Percentiles rank a stretch among this genome's conserved stretches.
These are phyloP conservation scores for Rhynchopsitta pachyrhyncha DNA, from an alignment of 2,113 vertebrate genomes.

Conservation along the genomic window DNA sequence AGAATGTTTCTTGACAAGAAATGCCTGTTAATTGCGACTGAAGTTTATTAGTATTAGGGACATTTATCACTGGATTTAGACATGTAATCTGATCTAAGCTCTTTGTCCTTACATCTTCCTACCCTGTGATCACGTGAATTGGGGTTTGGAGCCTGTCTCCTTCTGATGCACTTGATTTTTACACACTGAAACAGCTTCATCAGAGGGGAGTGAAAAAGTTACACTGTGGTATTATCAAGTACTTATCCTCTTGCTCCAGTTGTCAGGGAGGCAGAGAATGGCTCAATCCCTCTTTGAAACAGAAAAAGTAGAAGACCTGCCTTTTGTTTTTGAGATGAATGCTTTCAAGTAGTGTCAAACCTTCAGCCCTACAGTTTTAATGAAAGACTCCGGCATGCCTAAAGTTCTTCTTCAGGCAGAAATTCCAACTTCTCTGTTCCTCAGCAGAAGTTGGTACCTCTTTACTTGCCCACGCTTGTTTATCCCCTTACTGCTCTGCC, in stretches of 20 bases:
- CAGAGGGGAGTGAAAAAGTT: background rate
- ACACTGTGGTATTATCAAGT: background rate
- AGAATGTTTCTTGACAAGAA: background rate
- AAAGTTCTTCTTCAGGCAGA: background rate
- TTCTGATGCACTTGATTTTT: background rate
- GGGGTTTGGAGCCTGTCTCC: background rate
- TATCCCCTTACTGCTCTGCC: background rate
- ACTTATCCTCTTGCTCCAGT: background rate
- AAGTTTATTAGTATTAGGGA: background rate
- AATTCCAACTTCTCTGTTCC: background rate
- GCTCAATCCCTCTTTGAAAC: background rate
- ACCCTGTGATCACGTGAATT: background rate
- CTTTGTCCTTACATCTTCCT: background rate
- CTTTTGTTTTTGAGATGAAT: background rate
- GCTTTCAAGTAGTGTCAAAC: background rate
- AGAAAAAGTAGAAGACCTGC: background rate
- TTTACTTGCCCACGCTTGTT: background rate
- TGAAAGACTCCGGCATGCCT: background rate
- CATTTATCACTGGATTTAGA: background rate
- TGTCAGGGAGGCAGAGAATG: background rate
- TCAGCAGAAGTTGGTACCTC: background rate
- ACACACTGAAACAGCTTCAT: background rate
- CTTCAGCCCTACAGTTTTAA: background rate
- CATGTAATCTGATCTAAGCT: background rate
- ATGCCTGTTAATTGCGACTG: fast-evolving